Evolutionary conservation across 1,140 invertebrate species (phyloP).

Genomic region (Ditylenchus dipsaci): DNA sequence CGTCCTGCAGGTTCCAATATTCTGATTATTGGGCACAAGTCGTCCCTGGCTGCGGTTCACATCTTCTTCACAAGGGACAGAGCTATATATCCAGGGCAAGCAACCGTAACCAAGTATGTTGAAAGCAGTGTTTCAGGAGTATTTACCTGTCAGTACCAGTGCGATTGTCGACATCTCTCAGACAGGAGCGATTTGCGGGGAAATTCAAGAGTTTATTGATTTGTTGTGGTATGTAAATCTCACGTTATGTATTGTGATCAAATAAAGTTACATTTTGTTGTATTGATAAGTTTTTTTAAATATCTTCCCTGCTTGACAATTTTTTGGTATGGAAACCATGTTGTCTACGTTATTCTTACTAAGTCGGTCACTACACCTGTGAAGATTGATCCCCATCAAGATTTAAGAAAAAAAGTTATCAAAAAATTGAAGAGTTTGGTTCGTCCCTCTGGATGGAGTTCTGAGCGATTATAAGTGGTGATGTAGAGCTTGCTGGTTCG

Average conservation of each 20-base stretch:
- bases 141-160: not conserved
- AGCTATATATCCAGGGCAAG: not conserved
- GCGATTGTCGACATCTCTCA: not conserved
- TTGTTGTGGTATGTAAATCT: not conserved
- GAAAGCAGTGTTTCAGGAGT: not conserved
- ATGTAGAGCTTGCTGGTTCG: no score
- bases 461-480: no score
- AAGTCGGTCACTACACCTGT: no score
- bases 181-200: no score
- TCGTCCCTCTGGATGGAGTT: no score
- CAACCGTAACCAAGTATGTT: not conserved
- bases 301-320: slow-evolving; percentile 3
- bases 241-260: slow-evolving; percentile 7
- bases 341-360: no score
- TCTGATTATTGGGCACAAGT: not conserved
- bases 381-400: no score
- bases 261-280: slow-evolving; percentile 20
- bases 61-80: not conserved
- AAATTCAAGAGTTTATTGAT: no score
- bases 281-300: slow-evolving; percentile 10
- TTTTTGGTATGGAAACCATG: no score
- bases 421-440: no score
- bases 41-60: not conserved
- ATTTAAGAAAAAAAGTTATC: no score
- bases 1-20: not conserved